Base-by-base conservation (phyloP, 2,797 vertebrate species). In the Benthosema pterotum region DNA sequence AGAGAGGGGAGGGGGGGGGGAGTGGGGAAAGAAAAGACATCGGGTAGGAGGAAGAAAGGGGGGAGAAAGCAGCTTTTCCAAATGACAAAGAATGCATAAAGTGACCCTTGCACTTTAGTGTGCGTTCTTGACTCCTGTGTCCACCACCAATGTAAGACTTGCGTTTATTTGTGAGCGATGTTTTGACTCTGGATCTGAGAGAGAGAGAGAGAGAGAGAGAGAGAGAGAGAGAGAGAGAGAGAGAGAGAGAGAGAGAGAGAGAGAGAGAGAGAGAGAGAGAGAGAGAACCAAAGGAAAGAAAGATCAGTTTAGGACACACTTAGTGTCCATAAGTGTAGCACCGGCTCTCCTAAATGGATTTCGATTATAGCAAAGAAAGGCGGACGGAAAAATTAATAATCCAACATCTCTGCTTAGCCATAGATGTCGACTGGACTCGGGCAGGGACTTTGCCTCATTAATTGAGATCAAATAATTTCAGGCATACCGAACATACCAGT, bases 141-240 rank as follows among this genome's bases (percentile, higher is more conserved):
- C 89, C 76, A 87, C 86, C 90, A 65, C 93, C 89, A 63, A 88
- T 84, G 86, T 94, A 90, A 93, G 92, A 93, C 93, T 92, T 76
- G 90, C 91, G 90, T 86, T n/a, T 89, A 90, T 38, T 93, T 94
- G 92, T 92, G 91, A 93, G 92, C 91, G 77, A 92, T 83, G 90
- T 38, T 85, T 84, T 82, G 90, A 89, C 89, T 93, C 91, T 75
- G 46, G 89, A 90, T 84, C 93, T 94, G 87, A 16, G 32, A 49
- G 18, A 22, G 17, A 58, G 13, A 58, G 2, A 19, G 3, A n/a
- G 42, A n/a, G 6, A 25, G 11, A n/a, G 38, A 11, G 25, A 11
- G 15, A 42, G 52, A 38, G n/a, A 16, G 2, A 32, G 11, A 14
- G 52, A 14, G 7, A 12, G 19, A 17, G n/a, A n/a, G 18, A 0